Conservation (phyloP, 92 coral and sea anemone species). For the Heliopora coerulea region DNA sequence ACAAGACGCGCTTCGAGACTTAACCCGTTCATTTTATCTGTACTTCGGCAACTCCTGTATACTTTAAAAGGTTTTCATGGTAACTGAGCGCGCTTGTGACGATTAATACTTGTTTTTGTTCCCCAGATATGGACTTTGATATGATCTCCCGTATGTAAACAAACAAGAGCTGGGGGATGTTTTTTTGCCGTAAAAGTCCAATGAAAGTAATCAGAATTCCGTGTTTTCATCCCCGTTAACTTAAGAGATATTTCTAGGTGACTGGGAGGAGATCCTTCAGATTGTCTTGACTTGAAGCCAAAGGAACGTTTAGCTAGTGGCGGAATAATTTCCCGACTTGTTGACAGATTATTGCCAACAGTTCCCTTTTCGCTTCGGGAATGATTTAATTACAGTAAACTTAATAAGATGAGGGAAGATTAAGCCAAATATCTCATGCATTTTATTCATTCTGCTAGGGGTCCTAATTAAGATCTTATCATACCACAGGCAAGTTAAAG, state of each 20-base stretch:
- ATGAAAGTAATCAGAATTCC: too few species aligned
- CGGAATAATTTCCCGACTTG: conserved; percentile 16
- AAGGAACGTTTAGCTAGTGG: background rate
- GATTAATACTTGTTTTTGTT: too few species aligned
- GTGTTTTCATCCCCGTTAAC: too few species aligned
- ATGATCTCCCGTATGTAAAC: too few species aligned
- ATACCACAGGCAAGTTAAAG: background rate
- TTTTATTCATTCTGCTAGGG: conserved; percentile 13
- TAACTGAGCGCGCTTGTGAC: too few species aligned
- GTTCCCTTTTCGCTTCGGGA: conserved; percentile 10
- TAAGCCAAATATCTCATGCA: conserved; percentile 25
- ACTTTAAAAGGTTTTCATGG: too few species aligned
- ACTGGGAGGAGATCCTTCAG: too few species aligned
- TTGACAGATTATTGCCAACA: conserved; percentile 21
- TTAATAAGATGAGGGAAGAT: conserved; percentile 32
- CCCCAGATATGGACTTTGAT: too few species aligned
- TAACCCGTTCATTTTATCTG: background rate
- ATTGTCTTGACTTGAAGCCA: background rate
- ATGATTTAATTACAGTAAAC: conserved; percentile 24
- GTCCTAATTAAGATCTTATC: conserved; percentile 32
- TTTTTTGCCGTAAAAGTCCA: too few species aligned
- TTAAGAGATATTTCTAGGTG: too few species aligned
- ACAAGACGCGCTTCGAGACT: background rate
- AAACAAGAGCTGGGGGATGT: too few species aligned
- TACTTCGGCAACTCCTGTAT: background rate